These are phyloP conservation scores for Zalophus californianus DNA, from an alignment of 2,797 vertebrate species.

Conservation along the genomic window DNA sequence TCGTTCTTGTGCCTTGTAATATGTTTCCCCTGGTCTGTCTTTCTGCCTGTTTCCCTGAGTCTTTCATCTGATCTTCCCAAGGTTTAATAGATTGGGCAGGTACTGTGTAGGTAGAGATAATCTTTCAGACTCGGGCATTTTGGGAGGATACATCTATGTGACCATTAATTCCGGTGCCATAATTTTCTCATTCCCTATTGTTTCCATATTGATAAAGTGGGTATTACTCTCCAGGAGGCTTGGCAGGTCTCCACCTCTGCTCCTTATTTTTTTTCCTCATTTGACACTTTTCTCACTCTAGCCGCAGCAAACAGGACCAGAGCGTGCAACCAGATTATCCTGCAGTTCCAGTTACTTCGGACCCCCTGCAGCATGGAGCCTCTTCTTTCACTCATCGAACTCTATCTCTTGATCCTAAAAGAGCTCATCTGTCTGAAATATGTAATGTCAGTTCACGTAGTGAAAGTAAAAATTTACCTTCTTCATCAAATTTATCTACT, in stretches of 20 bases:
- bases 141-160: neutral
- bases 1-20: neutral
- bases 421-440: neutral
- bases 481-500: neutral
- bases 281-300: conserved; percentile 71
- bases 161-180: neutral
- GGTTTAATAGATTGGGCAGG: neutral
- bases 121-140: neutral
- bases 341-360: neutral
- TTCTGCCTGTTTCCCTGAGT: neutral
- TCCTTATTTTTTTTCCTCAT: conserved; percentile 60
- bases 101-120: neutral
- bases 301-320: conserved; percentile 62
- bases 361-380: neutral
- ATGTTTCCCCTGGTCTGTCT: neutral
- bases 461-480: neutral
- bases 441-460: neutral
- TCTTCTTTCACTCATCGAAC: neutral
- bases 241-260: neutral
- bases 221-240: neutral
- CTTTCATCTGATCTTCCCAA: neutral
- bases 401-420: neutral
- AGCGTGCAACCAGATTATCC: neutral
- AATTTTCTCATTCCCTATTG: neutral
- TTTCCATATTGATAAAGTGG: neutral